These are phyloP conservation scores for Silurus asotus DNA, from an alignment of 2,113 vertebrate genomes.

Conservation along the genomic window DNA sequence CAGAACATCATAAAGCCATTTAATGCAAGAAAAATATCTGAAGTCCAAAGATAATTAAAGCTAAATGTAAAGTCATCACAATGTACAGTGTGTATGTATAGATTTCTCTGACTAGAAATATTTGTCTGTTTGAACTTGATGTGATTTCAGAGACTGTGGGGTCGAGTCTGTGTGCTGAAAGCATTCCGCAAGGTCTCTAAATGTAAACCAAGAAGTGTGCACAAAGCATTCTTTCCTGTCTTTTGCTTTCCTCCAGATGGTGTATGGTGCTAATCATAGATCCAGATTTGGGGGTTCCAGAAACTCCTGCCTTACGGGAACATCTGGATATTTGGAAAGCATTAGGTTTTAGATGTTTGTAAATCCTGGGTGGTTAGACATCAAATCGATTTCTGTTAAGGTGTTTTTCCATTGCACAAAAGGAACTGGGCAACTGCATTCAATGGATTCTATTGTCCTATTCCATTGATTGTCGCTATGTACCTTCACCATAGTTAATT, in stretches of 20 bases:
- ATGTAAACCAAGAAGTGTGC: constrained; percentile 30
- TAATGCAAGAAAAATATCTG: background rate
- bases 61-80: background rate
- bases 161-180: constrained; percentile 9
- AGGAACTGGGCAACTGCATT: too few relatives aligned
- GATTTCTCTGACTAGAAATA: constrained; percentile 7
- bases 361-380: constrained; percentile 65
- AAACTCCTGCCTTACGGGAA: constrained; percentile 44
- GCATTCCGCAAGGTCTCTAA: background rate
- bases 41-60: background rate
- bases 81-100: background rate
- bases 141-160: constrained; percentile 34
- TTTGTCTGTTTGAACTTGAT: constrained; percentile 24
- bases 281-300: constrained; percentile 1
- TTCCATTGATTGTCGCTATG: background rate
- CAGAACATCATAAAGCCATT: background rate
- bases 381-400: background rate
- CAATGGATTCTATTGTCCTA: background rate
- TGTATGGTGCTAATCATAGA: constrained; percentile 31
- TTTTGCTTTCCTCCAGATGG: constrained; percentile 13
- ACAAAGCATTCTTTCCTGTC: constrained; percentile 35
- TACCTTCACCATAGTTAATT: background rate
- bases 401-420: background rate
- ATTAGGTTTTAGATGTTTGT: constrained; percentile 64
- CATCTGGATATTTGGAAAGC: constrained; percentile 70